phyloP scores from a whole-genome alignment of 2,113 vertebrate genomes.

The Lophotis ruficrista region DNA sequence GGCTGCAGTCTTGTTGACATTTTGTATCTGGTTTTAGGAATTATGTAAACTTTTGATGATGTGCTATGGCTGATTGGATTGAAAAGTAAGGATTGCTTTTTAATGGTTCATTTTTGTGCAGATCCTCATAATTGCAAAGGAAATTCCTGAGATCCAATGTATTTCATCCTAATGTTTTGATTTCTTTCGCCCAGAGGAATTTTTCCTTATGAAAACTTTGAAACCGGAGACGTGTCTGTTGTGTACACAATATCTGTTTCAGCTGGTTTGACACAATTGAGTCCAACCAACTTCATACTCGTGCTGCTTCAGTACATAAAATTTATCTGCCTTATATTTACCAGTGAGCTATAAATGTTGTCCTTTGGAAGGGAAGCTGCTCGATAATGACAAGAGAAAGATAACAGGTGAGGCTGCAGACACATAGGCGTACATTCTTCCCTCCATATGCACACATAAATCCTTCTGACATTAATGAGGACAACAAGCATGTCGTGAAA shows the following conservation, averaged over 20 bases:
- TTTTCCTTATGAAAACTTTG: constrained; percentile 47
- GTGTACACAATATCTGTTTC: constrained; percentile 53
- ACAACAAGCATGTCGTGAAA: background rate
- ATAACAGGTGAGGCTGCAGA: constrained; percentile 45
- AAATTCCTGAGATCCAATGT: background rate
- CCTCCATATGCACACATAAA: constrained; percentile 23
- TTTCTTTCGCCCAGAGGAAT: constrained; percentile 38
- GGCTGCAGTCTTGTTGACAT: constrained; percentile 43
- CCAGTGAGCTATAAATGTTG: constrained; percentile 60
- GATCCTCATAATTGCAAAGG: constrained; percentile 29
- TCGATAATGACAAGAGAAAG: constrained; percentile 31
- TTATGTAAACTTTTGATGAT: constrained; percentile 68
- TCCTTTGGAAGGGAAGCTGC: constrained; percentile 40
- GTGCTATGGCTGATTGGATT: background rate
- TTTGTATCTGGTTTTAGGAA: constrained; percentile 64
- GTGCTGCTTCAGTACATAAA: constrained; percentile 42
- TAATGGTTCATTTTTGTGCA: constrained; percentile 9
- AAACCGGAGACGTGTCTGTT: background rate
- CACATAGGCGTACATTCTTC: background rate
- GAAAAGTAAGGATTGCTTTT: constrained; percentile 11
- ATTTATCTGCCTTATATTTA: constrained; percentile 64
- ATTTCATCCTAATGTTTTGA: constrained; percentile 29
- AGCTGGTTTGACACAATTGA: constrained; percentile 13
- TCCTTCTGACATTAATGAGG: constrained; percentile 40
- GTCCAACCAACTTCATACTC: constrained; percentile 14